Percentiles rank a stretch among this genome's conserved stretches.
Conservation (phyloP, 2,797 vertebrate species). For the Falco naumanni region DNA sequence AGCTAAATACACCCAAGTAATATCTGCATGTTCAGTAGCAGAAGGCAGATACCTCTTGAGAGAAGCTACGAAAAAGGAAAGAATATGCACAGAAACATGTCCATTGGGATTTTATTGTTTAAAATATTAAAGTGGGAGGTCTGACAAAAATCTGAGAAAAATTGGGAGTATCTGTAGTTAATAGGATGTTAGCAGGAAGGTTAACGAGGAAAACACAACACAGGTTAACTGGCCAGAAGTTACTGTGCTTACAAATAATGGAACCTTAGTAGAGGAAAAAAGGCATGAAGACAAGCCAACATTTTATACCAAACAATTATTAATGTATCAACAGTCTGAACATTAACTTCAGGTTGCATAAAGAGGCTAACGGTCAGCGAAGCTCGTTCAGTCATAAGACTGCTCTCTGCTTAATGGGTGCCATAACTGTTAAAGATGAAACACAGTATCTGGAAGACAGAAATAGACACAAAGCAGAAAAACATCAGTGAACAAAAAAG, state of each 20-base stretch:
- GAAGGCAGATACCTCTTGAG: background rate
- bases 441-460: slow-evolving; percentile 10
- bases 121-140: background rate
- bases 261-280: background rate
- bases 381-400: slow-evolving; percentile 40
- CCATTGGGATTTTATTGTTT: background rate
- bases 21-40: background rate
- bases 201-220: background rate
- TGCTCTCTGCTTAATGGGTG: background rate
- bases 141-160: background rate
- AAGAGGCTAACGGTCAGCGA: slow-evolving; percentile 16
- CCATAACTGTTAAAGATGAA: slow-evolving; percentile 52
- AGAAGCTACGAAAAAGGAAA: background rate
- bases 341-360: slow-evolving; percentile 50
- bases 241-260: background rate
- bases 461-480: slow-evolving; percentile 13
- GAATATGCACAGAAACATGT: background rate
- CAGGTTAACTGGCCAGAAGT: background rate
- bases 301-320: slow-evolving; percentile 19
- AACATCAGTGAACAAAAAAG: background rate
- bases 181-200: background rate
- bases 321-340: slow-evolving; percentile 22
- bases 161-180: background rate
- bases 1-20: background rate
- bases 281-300: background rate